These are phyloP conservation scores for Dermolepida albohirtum DNA, from an alignment of 2,888 invertebrate species.

Conservation along the genomic window DNA sequence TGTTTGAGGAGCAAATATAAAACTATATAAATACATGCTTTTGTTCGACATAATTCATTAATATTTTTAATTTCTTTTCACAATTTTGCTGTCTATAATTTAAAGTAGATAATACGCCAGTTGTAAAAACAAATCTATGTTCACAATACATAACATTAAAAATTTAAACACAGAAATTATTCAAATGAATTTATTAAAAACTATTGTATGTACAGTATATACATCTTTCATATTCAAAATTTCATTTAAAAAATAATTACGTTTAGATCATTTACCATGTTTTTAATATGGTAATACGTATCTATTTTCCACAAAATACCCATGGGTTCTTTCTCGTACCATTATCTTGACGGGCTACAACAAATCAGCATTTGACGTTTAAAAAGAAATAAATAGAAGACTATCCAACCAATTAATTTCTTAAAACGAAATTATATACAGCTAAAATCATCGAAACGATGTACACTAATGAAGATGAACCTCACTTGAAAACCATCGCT, in stretches of 20 bases:
- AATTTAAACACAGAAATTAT: background rate
- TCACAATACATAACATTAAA: background rate
- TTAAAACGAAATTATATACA: slow-evolving; percentile 34
- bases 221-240: background rate
- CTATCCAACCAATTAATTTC: slow-evolving; percentile 35
- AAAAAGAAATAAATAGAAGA: slow-evolving; percentile 27
- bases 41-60: too few relatives aligned
- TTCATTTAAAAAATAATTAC: too few relatives aligned
- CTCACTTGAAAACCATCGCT: background rate
- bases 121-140: too few relatives aligned
- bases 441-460: slow-evolving; percentile 26
- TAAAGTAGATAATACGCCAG: too few relatives aligned
- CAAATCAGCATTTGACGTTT: slow-evolving; percentile 30
- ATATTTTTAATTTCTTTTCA: too few relatives aligned
- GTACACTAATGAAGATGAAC: slow-evolving; percentile 15
- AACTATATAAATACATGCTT: too few relatives aligned
- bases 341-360: slow-evolving; percentile 32
- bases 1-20: too few relatives aligned
- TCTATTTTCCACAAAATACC: background rate
- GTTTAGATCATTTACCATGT: too few relatives aligned
- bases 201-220: slow-evolving; percentile 34
- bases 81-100: too few relatives aligned
- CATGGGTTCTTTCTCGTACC: slow-evolving; percentile 8
- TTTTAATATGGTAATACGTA: too few relatives aligned
- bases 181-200: slow-evolving; percentile 38